These are phyloP conservation scores for Drosophila guanche DNA, from an alignment of 1,140 invertebrate species.

Conservation along the genomic window DNA sequence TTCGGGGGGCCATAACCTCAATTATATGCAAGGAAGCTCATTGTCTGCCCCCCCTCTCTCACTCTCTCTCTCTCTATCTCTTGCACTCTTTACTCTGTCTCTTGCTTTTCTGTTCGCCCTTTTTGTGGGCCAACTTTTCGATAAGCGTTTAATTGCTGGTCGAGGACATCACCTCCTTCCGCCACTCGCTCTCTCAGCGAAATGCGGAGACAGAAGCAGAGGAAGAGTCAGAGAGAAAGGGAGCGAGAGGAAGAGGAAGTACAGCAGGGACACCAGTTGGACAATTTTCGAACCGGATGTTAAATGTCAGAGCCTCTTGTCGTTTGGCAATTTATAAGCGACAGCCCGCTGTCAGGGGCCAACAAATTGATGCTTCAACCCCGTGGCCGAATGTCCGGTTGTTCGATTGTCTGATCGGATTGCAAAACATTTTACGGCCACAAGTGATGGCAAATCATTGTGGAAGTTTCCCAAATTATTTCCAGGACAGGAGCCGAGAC, in stretches of 20 bases:
- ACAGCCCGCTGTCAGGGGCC: constrained; percentile 42
- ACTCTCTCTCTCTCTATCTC: background rate
- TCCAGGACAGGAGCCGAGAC: too few relatives aligned
- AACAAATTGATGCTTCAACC: constrained; percentile 53
- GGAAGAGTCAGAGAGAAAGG: background rate
- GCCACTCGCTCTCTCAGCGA: constrained; percentile 5
- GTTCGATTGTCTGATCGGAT: constrained; percentile 29
- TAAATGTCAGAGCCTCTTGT: constrained; percentile 71
- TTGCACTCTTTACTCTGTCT: background rate
- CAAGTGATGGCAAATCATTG: too few relatives aligned
- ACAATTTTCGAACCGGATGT: constrained; percentile 73
- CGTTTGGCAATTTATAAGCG: constrained; percentile 61
- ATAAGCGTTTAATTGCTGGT: constrained; percentile 79
- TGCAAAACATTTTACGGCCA: constrained; percentile 13
- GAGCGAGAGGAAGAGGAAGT: background rate
- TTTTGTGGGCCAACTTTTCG: constrained; percentile 61
- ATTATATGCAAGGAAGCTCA: constrained; percentile 63
- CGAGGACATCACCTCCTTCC: constrained; percentile 42
- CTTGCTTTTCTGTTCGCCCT: background rate
- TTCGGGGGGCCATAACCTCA: constrained; percentile 53
- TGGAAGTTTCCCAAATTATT: background rate
- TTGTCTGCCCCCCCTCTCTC: constrained; percentile 31
- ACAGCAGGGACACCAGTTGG: constrained; percentile 31
- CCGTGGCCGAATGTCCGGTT: too few relatives aligned
- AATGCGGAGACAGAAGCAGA: too few relatives aligned